These are phyloP conservation scores for Stenodema calcarata DNA, from an alignment of 2,888 invertebrate species.

Conservation along the genomic window DNA sequence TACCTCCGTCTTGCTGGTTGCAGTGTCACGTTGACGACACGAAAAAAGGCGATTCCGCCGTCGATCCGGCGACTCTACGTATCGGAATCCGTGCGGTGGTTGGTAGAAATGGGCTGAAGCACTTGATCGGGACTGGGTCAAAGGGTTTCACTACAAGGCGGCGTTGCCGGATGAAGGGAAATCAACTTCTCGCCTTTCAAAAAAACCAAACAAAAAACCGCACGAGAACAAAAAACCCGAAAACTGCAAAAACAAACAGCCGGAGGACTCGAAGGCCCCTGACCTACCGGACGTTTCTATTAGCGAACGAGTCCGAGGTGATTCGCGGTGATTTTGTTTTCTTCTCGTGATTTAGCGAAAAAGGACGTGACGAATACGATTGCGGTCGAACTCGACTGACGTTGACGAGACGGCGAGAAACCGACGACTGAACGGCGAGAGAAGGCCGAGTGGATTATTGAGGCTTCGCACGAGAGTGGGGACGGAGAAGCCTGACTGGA, in stretches of 20 bases:
- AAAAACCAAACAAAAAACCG: too few species aligned
- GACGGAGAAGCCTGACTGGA: not conserved
- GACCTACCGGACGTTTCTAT: too few species aligned
- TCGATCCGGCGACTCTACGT: not conserved
- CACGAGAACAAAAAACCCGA: too few species aligned
- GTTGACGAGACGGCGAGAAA: too few species aligned
- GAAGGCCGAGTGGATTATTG: not conserved
- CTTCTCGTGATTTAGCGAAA: not conserved
- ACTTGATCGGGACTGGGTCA: not conserved
- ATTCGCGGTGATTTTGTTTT: not conserved
- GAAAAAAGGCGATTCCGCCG: not conserved
- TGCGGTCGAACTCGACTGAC: too few species aligned
- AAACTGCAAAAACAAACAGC: too few species aligned
- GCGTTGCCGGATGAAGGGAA: not conserved
- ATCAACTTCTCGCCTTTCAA: too few species aligned
- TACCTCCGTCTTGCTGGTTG: not conserved
- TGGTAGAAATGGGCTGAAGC: not conserved
- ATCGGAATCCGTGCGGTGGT: not conserved
- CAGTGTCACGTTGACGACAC: not conserved
- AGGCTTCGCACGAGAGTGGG: not conserved
- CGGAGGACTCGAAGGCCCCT: too few species aligned
- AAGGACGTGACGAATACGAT: not conserved
- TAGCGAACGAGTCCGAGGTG: not conserved
- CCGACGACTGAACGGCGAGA: too few species aligned
- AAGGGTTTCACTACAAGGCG: not conserved